Conservation (phyloP, 2,888 invertebrate genomes). For the Chorisops tibialis region DNA sequence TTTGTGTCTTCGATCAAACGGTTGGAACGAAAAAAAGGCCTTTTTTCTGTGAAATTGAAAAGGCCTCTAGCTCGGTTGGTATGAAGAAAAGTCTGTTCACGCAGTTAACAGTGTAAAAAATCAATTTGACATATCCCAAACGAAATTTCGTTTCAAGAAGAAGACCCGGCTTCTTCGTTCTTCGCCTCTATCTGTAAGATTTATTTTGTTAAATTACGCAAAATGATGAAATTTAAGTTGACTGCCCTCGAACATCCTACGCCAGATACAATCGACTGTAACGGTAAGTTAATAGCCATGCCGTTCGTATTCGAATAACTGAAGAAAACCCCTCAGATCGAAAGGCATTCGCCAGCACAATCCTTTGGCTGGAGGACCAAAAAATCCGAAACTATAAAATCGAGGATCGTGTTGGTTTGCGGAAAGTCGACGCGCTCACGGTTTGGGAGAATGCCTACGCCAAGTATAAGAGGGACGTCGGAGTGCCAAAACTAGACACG, state of each 20-base stretch:
- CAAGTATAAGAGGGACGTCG: constrained; percentile 71
- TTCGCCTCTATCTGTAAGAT: background rate
- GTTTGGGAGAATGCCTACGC: constrained; percentile 71
- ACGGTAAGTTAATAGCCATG: constrained; percentile 60
- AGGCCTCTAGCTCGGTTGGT: no score
- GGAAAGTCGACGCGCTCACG: constrained; percentile 61
- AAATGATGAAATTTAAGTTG: constrained; percentile 74
- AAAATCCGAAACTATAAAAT: constrained; percentile 85
- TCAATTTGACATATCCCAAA: background rate
- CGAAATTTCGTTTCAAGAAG: background rate
- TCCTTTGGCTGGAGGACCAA: constrained; percentile 91
- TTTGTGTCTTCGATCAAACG: background rate
- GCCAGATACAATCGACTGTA: constrained; percentile 65
- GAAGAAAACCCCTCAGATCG: constrained; percentile 62
- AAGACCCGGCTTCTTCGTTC: background rate
- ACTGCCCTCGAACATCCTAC: constrained; percentile 75
- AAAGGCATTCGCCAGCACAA: constrained; percentile 71
- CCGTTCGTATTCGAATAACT: background rate
- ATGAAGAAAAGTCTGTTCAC: no score
- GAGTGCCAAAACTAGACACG: constrained; percentile 65
- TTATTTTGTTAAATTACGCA: background rate
- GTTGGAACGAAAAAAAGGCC: no score
- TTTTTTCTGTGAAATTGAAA: no score
- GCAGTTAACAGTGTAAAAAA: background rate
- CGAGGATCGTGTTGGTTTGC: constrained; percentile 72